These are phyloP conservation scores for Sinodicranocentrus sp. DNA, from an alignment of 2,888 invertebrate species.

Conservation along the genomic window DNA sequence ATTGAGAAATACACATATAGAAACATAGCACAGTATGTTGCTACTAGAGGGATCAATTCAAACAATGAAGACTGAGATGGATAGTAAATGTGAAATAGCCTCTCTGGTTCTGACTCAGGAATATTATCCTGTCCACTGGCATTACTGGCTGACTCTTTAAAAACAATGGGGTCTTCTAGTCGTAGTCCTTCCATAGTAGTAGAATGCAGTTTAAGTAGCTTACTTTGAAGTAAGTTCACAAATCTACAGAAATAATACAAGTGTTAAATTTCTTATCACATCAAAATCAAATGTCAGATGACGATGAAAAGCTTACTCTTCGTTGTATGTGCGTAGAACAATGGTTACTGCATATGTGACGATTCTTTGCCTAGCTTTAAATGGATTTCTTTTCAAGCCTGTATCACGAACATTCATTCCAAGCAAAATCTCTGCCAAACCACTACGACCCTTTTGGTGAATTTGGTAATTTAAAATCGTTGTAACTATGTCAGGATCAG, in stretches of 20 bases:
- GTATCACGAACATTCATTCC: constrained; percentile 94
- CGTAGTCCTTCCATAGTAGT: constrained; percentile 27
- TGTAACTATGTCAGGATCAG: constrained; percentile 88
- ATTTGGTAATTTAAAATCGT: constrained; percentile 91
- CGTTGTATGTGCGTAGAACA: constrained; percentile 82
- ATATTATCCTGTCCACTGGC: constrained; percentile 60
- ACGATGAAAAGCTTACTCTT: constrained; percentile 70
- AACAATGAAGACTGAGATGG: constrained; percentile 92
- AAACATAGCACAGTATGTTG: constrained; percentile 91
- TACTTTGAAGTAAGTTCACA: constrained; percentile 43
- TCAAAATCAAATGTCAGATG: no score
- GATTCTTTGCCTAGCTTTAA: constrained; percentile 89
- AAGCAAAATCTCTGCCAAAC: constrained; percentile 92
- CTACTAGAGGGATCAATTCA: constrained; percentile 90
- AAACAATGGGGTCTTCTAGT: not conserved
- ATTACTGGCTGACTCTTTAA: constrained; percentile 54
- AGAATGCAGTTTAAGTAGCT: constrained; percentile 54
- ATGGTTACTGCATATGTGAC: constrained; percentile 94
- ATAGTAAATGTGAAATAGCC: constrained; percentile 88
- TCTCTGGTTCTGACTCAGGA: constrained; percentile 77
- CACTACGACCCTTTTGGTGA: constrained; percentile 90
- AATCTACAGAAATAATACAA: constrained; percentile 38
- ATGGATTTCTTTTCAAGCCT: constrained; percentile 92
- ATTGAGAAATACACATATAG: constrained; percentile 97
- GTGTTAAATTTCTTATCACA: no score